A percentile compares a stretch with the other conserved stretches of the same genome.
Conservation (phyloP, 2,797 vertebrate genomes). For the Pogonophryne albipinna region DNA sequence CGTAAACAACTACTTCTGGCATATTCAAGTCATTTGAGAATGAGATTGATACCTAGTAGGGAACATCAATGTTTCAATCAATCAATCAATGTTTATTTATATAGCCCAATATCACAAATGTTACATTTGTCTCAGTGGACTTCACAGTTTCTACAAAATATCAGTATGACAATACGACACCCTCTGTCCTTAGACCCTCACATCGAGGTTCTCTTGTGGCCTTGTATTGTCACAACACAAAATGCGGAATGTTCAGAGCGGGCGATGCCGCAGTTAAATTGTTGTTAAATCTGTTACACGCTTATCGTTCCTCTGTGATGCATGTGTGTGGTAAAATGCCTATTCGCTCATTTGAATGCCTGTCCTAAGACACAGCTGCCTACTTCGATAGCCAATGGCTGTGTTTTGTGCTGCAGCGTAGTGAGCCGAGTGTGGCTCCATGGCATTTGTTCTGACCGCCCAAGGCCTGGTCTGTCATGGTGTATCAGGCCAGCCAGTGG, state of each 20-base stretch:
- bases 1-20: conserved; percentile 9
- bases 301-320: conserved; percentile 33
- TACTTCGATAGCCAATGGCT: conserved; percentile 63
- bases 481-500: conserved; percentile 67
- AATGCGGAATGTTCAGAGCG: conserved; percentile 41
- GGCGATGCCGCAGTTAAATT: conserved; percentile 28
- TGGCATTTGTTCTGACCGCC: conserved; percentile 77
- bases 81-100: too few relatives aligned
- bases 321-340: conserved; percentile 58
- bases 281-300: conserved; percentile 50
- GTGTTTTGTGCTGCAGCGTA: conserved; percentile 55
- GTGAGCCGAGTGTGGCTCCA: conserved; percentile 60
- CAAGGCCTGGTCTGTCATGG: conserved; percentile 75
- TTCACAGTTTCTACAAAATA: too few relatives aligned
- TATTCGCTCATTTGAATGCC: conserved; percentile 43
- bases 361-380: conserved; percentile 70
- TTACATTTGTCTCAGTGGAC: too few relatives aligned
- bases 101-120: too few relatives aligned
- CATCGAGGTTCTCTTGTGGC: conserved; percentile 42
- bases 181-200: too few relatives aligned
- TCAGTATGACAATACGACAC: too few relatives aligned
- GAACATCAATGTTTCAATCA: too few relatives aligned
- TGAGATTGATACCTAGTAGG: conserved; percentile 21
- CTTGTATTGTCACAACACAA: conserved; percentile 37
- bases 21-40: conserved; percentile 30